Percentiles rank a stretch among this genome's conserved stretches.
phyloP scores from a whole-genome alignment of 2,113 vertebrate species.

The Anguilla rostrata region DNA sequence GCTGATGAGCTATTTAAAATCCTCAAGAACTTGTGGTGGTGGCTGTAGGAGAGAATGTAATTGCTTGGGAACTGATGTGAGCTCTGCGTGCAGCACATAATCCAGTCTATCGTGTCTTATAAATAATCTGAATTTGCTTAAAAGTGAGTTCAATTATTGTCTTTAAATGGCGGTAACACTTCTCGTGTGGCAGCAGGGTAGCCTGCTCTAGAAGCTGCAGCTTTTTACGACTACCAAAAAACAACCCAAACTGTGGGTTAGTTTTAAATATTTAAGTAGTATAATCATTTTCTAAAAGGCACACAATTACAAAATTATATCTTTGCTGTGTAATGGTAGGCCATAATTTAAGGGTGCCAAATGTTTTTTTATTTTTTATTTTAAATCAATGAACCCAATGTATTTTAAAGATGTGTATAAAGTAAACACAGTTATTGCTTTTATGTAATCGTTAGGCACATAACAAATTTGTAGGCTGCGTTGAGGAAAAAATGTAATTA shows the following conservation, averaged over 20 bases:
- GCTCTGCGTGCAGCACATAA: background rate
- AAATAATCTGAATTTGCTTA: background rate
- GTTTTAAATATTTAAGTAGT: too few relatives aligned
- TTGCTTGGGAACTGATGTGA: background rate
- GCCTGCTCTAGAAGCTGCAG: background rate
- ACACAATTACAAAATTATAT: too few relatives aligned
- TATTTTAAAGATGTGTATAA: too few relatives aligned
- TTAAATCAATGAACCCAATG: too few relatives aligned
- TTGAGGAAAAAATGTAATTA: too few relatives aligned
- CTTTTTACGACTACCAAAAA: background rate
- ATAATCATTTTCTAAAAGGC: too few relatives aligned
- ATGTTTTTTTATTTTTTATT: too few relatives aligned
- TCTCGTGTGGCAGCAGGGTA: background rate
- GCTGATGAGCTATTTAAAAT: conserved; percentile 5
- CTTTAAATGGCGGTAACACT: background rate
- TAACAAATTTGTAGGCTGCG: too few relatives aligned
- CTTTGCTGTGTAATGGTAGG: too few relatives aligned
- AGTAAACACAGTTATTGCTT: too few relatives aligned
- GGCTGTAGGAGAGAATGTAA: background rate
- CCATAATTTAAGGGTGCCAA: too few relatives aligned
- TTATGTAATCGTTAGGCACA: too few relatives aligned
- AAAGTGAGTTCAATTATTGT: background rate
- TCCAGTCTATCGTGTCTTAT: background rate
- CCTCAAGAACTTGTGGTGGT: background rate
- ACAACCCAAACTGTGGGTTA: background rate